Evolutionary conservation across 1,140 invertebrate species (phyloP).

Genomic region (Spodoptera frugiperda): DNA sequence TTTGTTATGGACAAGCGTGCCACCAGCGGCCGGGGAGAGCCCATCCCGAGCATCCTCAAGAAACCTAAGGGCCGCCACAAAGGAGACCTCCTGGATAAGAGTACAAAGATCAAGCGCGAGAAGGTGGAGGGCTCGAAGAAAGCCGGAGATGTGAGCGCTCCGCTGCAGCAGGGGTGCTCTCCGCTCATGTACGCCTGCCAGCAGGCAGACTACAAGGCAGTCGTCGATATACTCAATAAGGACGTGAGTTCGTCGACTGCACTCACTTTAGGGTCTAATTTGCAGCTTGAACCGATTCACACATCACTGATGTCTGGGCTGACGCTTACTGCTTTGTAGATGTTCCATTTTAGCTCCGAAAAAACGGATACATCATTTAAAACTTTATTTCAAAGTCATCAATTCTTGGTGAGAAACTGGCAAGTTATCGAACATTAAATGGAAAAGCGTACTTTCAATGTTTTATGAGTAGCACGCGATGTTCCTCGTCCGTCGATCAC

Average conservation of each 20-base stretch:
- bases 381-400: slow-evolving; percentile 1
- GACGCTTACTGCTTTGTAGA: slow-evolving; percentile 1
- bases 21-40: slow-evolving; percentile 72
- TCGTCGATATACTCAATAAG: slow-evolving; percentile 82
- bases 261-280: not conserved
- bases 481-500: slow-evolving; percentile 24
- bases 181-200: slow-evolving; percentile 96
- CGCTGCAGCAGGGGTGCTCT: slow-evolving; percentile 88
- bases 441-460: slow-evolving; percentile 7
- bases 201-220: slow-evolving; percentile 87
- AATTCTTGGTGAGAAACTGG: slow-evolving; percentile 11
- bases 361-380: not conserved
- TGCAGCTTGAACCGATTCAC: not conserved
- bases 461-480: slow-evolving; percentile 36
- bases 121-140: slow-evolving; percentile 69
- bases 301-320: slow-evolving; percentile 1
- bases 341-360: not conserved
- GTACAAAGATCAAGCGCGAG: slow-evolving; percentile 78
- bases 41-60: slow-evolving; percentile 81
- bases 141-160: slow-evolving; percentile 70
- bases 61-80: slow-evolving; percentile 72
- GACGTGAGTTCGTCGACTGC: slow-evolving; percentile 74
- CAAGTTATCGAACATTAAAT: slow-evolving; percentile 25
- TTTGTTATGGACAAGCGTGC: slow-evolving; percentile 82
- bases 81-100: slow-evolving; percentile 78